Percentiles rank a stretch among this genome's conserved stretches.
Conservation (phyloP, 2,888 invertebrate genomes). For the Leucophenga maculata region DNA sequence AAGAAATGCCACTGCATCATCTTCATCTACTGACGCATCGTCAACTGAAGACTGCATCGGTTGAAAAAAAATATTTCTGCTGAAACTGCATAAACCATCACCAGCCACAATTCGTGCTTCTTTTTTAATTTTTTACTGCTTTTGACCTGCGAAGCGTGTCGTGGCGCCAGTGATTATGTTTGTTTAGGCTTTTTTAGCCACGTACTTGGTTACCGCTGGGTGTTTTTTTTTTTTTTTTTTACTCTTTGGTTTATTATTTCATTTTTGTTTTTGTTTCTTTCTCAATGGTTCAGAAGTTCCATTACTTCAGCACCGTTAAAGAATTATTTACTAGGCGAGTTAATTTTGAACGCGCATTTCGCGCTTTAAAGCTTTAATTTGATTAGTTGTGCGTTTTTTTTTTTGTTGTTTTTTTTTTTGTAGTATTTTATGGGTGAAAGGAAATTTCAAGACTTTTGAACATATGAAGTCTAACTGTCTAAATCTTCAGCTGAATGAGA, state of each 20-base stretch:
- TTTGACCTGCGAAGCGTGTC: slow-evolving; percentile 64
- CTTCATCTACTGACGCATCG: slow-evolving; percentile 6
- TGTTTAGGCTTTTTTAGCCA: slow-evolving; percentile 52
- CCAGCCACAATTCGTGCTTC: neutral
- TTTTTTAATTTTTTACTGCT: slow-evolving; percentile 42
- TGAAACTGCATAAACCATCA: slow-evolving; percentile 4
- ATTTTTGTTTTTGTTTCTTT: slow-evolving; percentile 33
- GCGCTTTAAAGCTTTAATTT: slow-evolving; percentile 52
- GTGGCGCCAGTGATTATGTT: slow-evolving; percentile 66
- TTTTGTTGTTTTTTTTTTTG: too few species aligned
- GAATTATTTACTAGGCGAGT: slow-evolving; percentile 61
- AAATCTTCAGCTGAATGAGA: too few species aligned
- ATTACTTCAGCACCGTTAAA: slow-evolving; percentile 65
- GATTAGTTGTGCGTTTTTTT: too few species aligned
- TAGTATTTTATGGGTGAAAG: too few species aligned
- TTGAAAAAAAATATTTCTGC: slow-evolving; percentile 13
- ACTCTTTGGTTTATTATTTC: slow-evolving; percentile 42
- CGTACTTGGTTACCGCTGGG: slow-evolving; percentile 12
- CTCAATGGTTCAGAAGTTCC: slow-evolving; percentile 59
- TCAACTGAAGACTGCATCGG: slow-evolving; percentile 18
- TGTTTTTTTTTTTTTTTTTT: neutral
- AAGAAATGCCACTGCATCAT: slow-evolving; percentile 8
- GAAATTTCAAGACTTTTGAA: too few species aligned
- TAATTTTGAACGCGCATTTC: slow-evolving; percentile 57
- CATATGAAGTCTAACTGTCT: too few species aligned